Evolutionary conservation across 1,140 invertebrate species (phyloP).

Genomic region (Epicauta chinensis): DNA sequence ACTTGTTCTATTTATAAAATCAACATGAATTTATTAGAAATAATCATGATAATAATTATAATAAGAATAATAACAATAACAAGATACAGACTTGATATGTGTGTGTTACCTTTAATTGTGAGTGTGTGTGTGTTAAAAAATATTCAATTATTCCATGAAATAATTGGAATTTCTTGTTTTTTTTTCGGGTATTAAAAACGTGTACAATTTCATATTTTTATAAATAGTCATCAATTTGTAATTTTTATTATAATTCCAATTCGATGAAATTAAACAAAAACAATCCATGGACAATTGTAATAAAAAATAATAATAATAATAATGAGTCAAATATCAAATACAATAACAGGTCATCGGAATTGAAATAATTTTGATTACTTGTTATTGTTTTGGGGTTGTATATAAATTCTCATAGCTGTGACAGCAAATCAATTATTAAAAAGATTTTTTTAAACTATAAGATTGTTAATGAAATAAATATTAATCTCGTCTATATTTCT

Average conservation of each 20-base stretch:
- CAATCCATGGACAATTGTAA: constrained; percentile 11
- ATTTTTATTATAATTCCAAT: background rate
- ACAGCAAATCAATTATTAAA: constrained; percentile 27
- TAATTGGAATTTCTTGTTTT: background rate
- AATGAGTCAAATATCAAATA: too few relatives aligned
- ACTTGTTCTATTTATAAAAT: constrained; percentile 34
- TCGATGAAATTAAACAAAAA: background rate
- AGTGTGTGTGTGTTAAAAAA: background rate
- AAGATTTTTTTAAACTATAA: constrained; percentile 1
- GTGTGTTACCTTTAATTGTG: constrained; percentile 8
- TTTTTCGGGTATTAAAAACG: background rate
- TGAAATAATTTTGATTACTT: background rate
- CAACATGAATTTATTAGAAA: constrained; percentile 21
- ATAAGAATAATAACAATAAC: too few relatives aligned
- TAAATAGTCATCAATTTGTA: background rate
- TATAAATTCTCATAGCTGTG: constrained; percentile 27
- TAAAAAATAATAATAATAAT: background rate
- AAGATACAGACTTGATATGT: constrained; percentile 36
- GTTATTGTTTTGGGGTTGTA: constrained; percentile 19
- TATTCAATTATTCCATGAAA: background rate
- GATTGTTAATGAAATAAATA: constrained; percentile 2
- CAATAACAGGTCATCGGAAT: too few relatives aligned
- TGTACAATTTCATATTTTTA: background rate
- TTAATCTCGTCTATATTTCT: background rate
- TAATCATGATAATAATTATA: constrained; percentile 36